These are phyloP conservation scores for Pissodes strobi DNA, from an alignment of 1,140 invertebrate species.

Conservation along the genomic window DNA sequence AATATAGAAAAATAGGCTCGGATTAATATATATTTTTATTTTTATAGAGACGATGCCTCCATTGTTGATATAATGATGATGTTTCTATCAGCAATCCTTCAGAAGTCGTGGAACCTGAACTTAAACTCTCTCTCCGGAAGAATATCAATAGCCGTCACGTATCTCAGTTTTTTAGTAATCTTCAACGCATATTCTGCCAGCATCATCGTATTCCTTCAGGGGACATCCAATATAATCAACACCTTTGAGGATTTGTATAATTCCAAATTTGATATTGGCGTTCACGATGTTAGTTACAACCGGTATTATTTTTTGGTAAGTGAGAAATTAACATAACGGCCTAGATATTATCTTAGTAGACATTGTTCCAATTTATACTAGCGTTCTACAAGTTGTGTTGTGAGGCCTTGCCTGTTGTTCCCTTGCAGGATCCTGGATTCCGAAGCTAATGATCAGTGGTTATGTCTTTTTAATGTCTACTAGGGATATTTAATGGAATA, in stretches of 20 bases:
- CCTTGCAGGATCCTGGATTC: too few relatives aligned
- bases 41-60: neutral
- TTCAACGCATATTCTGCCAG: slow-evolving; percentile 58
- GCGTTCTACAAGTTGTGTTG: too few relatives aligned
- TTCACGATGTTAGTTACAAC: slow-evolving; percentile 26
- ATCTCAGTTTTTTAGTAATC: slow-evolving; percentile 40
- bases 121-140: neutral
- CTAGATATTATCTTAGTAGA: too few relatives aligned
- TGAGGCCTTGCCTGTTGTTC: too few relatives aligned
- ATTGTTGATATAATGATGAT: slow-evolving; percentile 4
- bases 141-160: slow-evolving; percentile 24
- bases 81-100: neutral
- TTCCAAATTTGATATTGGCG: slow-evolving; percentile 25
- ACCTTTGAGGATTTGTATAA: slow-evolving; percentile 30
- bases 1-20: too few relatives aligned
- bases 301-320: slow-evolving; percentile 48
- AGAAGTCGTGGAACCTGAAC: neutral
- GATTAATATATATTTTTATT: too few relatives aligned
- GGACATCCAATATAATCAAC: slow-evolving; percentile 13
- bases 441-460: too few relatives aligned
- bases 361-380: too few relatives aligned
- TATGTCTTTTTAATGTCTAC: too few relatives aligned
- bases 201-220: slow-evolving; percentile 44
- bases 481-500: too few relatives aligned
- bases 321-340: neutral